A percentile compares a stretch with the other conserved stretches of the same genome.
Conservation (phyloP, 2,113 vertebrate species). For the Pseudopodoces humilis region DNA sequence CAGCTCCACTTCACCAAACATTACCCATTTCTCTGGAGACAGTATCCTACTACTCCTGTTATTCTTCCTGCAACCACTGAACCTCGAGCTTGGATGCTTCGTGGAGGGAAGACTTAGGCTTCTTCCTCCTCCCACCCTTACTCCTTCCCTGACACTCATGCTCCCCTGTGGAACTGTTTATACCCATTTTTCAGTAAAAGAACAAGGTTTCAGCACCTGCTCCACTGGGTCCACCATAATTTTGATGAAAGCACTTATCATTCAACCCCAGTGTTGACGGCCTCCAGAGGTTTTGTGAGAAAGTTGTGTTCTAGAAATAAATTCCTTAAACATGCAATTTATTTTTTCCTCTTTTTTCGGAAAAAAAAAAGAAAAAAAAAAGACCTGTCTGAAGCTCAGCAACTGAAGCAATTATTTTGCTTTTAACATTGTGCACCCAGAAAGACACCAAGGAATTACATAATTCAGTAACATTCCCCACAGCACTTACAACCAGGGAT, state of each 20-base stretch:
- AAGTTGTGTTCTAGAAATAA: neutral
- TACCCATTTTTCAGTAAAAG: neutral
- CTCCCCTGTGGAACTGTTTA: neutral
- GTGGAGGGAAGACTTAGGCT: neutral
- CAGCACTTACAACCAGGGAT: slow-evolving; percentile 9
- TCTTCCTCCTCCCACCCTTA: neutral
- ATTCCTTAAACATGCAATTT: neutral
- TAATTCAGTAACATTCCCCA: slow-evolving; percentile 6
- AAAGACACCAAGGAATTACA: slow-evolving; percentile 21
- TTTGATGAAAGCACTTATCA: neutral
- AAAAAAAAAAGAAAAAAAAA: neutral
- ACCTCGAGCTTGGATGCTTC: slow-evolving; percentile 41
- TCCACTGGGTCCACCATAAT: neutral
- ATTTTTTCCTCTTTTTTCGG: accelerated
- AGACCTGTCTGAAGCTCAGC: neutral
- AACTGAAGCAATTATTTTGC: neutral
- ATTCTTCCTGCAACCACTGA: slow-evolving; percentile 1
- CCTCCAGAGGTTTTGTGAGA: neutral
- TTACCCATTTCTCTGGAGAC: neutral
- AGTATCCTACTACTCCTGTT: neutral
- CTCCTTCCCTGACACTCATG: neutral
- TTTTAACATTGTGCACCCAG: neutral
- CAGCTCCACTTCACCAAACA: neutral
- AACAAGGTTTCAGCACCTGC: neutral
- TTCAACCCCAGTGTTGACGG: neutral